Base-by-base conservation (phyloP, 2,113 vertebrate species). In the Rhinoptilus africanus region DNA sequence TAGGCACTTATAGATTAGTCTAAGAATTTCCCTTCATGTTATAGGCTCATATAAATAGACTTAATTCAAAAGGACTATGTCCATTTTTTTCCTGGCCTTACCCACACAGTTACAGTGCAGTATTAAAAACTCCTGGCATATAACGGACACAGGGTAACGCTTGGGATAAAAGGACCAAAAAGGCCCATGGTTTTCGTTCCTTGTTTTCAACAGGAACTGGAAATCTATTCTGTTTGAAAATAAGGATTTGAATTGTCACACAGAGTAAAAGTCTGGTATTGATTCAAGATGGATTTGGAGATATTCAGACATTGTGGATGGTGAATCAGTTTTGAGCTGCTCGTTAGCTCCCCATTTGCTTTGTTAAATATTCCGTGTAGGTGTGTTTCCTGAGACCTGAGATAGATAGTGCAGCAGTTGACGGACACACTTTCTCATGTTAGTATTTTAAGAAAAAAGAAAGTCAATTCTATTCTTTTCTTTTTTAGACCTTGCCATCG, bases 41-140 rank as follows among this genome's bases (percentile, higher is more conserved):
- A 73, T 10, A 74, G 75, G 59, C 23, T 88, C 74, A 84, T 84
- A 84, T 34, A 86, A 92, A 88, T 51, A 88, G 47, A 73, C 23
- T 60, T 85, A 85, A 45, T 80, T 74, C 43, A 53, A 56, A 77
- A 37, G 10, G 22, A 71, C 27, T 43, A 11, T 35, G 11, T n/a
- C 37, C 2, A 17, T 51, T 60, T 41, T 71, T 53, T 72, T 48
- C 24, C 35, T 80, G 41, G 19, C 7, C 14, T 92, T 88, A 45
- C 9, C 34, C 19, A 47, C 43, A 43, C 68, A 85, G 62, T 75
- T 75, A 34, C 28, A 35, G 8, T 50, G 39, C 8, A 32, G 17
- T 57, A 26, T 17, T 69, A 16, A 83, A 53, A 76, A 22, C 4
- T 81, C 8, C 17, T 56, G 67, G 14, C 34, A 28, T 57, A 6